Base-by-base conservation (phyloP, 2,888 invertebrate species). In the Periphyllus acericola region DNA sequence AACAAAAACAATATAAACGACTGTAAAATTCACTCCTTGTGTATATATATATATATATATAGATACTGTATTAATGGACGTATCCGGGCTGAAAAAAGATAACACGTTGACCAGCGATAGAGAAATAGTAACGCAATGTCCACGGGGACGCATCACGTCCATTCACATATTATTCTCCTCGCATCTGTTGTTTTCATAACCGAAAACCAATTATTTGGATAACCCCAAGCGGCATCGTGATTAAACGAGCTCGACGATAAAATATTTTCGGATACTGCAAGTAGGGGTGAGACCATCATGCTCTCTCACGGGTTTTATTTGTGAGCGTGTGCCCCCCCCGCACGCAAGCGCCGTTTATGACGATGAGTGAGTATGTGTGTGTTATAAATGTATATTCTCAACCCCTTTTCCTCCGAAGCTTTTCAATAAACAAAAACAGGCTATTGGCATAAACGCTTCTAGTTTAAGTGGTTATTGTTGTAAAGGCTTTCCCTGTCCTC, bases 191-290 rank as follows among this genome's bases (percentile, higher is more conserved):
- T 85, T 85, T 85, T 79, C 85, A 85, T 79, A 85, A 85, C 68
- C 78, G 85, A 85, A 85, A 85, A 85, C 85, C 85, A 85, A 85
- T 85, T 79, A 85, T 79, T 85, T 84, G 83, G 83, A 84, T 84
- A 84, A 84, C 83, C 75, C 66, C 75, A 29, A 32, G 36, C 74
- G 40, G 83, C 75, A 75, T 84, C 75, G 75, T 84, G 83, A 84
- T 84, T 84, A 84, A 84, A 84, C 66, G 83, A 75, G 66, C 75
- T 40, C 32, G 25, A 66, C 83, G 83, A 84, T 83, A 83, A 46
- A 83, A 83, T 84, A 84, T 84, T 84, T 83, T 84, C 75, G 83
- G 75, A 32, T 14, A 29, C 17, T 29, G 71, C 9, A 29, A 9
- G 68, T 60, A 21, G 60, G n/a, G 32, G 32, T 5, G 17, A 17